Evolutionary conservation across 2,113 vertebrate genomes (phyloP).

Genomic region (Acanthochromis polyacanthus): DNA sequence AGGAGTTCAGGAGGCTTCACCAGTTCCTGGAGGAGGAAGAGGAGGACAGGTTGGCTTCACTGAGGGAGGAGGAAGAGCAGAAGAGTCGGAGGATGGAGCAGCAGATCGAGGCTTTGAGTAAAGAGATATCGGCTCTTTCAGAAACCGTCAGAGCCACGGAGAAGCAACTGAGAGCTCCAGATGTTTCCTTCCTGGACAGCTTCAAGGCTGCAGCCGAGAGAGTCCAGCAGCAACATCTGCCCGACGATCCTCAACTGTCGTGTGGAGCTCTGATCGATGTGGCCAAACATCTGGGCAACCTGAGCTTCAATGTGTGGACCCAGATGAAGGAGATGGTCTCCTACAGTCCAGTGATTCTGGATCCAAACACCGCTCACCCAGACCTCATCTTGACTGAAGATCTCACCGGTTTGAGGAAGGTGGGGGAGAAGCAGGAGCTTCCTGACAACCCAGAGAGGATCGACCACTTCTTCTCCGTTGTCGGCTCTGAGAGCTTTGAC

Average conservation of each 20-base stretch:
- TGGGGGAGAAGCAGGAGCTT: not conserved
- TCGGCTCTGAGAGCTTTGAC: not conserved
- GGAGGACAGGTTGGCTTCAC: not conserved
- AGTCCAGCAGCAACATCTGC: conserved; percentile 1
- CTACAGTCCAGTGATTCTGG: conserved; percentile 15
- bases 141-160: not conserved
- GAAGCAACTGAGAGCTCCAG: conserved; percentile 7
- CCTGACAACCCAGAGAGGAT: conserved; percentile 8
- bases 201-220: conserved; percentile 1
- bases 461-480: not conserved
- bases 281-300: conserved; percentile 10
- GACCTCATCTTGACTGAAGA: not conserved
- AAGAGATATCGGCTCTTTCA: conserved; percentile 8
- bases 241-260: not conserved
- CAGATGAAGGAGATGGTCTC: conserved; percentile 18
- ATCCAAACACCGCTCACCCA: conserved; percentile 15
- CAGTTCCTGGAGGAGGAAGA: conserved; percentile 6
- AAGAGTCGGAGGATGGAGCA: conserved; percentile 1
- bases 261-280: not conserved
- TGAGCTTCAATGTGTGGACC: conserved; percentile 13
- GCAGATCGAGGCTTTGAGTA: conserved; percentile 6
- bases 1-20: conserved; percentile 11
- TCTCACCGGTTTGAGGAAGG: not conserved
- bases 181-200: conserved; percentile 13
- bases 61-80: not conserved